Conservation (phyloP, 1,140 invertebrate genomes). For the Tachypleus tridentatus region DNA sequence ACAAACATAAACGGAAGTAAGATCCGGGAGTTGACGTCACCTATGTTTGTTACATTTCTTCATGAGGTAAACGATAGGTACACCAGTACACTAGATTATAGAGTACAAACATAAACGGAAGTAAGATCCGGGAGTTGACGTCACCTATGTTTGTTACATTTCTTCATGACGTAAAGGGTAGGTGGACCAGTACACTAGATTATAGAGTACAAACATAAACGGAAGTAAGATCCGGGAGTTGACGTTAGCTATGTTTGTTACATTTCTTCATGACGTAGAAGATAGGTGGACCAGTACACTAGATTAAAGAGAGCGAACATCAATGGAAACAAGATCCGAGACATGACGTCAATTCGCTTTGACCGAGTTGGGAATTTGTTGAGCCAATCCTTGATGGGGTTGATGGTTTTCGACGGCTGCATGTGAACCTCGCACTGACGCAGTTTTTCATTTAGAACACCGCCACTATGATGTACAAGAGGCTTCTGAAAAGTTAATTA, state of each 20-base stretch:
- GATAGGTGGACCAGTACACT: constrained; percentile 85
- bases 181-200: constrained; percentile 86
- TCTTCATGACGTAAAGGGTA: constrained; percentile 37
- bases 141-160: no score
- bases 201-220: constrained; percentile 84
- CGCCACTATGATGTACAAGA: constrained; percentile 59
- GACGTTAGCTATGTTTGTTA: no score
- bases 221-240: constrained; percentile 67
- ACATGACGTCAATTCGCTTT: constrained; percentile 90
- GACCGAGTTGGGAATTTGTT: constrained; percentile 82
- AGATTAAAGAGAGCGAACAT: constrained; percentile 90
- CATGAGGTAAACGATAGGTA: constrained; percentile 44
- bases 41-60: no score
- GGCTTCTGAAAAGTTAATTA: constrained; percentile 68
- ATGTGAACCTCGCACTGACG: constrained; percentile 62
- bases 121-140: constrained; percentile 52
- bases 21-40: no score
- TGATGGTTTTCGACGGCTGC: constrained; percentile 42
- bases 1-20: no score
- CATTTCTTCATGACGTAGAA: no score
- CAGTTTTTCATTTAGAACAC: constrained; percentile 68
- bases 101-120: constrained; percentile 82
- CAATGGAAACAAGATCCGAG: constrained; percentile 79
- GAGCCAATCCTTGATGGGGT: constrained; percentile 82
- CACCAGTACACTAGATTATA: constrained; percentile 94